Percentiles rank a stretch among this genome's conserved stretches.
These are phyloP conservation scores for Cecropterus lyciades DNA, from an alignment of 1,140 invertebrate species.

Conservation along the genomic window DNA sequence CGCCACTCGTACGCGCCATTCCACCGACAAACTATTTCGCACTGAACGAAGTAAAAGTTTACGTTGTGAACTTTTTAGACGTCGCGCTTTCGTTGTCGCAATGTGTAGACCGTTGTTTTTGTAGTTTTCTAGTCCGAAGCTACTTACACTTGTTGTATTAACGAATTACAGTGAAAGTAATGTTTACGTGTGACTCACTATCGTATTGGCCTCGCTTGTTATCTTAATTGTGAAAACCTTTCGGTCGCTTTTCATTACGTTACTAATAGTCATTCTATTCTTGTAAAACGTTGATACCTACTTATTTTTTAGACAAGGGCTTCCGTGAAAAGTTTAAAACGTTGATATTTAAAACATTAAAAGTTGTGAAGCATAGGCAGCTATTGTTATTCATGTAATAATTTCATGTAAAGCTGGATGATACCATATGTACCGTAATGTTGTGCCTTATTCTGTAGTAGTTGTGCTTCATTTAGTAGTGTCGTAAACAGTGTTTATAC, in stretches of 20 bases:
- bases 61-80: conserved; percentile 53
- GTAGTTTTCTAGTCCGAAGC: conserved; percentile 21
- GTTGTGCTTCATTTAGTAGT: conserved; percentile 40
- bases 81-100: conserved; percentile 11
- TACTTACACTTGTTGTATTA: conserved; percentile 24
- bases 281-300: conserved; percentile 38
- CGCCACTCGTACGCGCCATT: conserved; percentile 35
- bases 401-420: conserved; percentile 34
- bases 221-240: conserved; percentile 65
- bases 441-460: conserved; percentile 77
- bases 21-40: conserved; percentile 34
- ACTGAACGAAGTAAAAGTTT: conserved; percentile 34
- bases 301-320: background rate
- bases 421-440: conserved; percentile 66
- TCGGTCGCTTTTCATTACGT: conserved; percentile 50
- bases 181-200: conserved; percentile 61
- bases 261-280: conserved; percentile 48
- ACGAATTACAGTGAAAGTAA: conserved; percentile 47
- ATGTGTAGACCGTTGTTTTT: conserved; percentile 6
- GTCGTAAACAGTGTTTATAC: conserved; percentile 41
- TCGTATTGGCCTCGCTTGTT: conserved; percentile 74
- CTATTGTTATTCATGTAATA: background rate
- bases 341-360: background rate
- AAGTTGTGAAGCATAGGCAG: background rate
- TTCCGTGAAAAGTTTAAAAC: conserved; percentile 11